Evolutionary conservation across 2,113 vertebrate genomes (phyloP), one percentile per base, ranked within the genome.

Genomic region (Cyprinodon variegatus): DNA sequence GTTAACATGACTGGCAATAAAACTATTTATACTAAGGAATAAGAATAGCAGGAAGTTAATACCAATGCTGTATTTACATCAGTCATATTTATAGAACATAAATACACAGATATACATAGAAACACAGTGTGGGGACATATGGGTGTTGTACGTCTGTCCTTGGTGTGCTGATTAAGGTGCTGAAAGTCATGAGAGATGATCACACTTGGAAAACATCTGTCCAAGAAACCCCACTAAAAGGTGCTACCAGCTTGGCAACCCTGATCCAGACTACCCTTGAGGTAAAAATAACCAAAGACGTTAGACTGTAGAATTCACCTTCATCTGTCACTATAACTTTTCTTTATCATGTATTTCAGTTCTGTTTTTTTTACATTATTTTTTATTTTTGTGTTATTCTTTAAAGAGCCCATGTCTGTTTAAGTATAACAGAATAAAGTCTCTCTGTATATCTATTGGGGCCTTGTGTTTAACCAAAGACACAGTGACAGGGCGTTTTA

Each of bases 221-320:
- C 80, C 78, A 68, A 7, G 36, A 78, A 61, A 61, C 78, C 61
- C 65, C 41, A 14, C 41, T 68, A 76, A 76, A 78, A 78, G 86
- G 62, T 77, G 74, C 76, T 29, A 66, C 76, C 59, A 73, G 72
- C 40, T 68, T 41, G 63, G 79, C 46, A 79, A 17, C 72, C 65
- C 81, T 22, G 9, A 59, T 81, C 86, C 84, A 78, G 69, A 76
- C 86, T 77, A 76, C 65, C 74, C 81, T 59, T 0, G 43, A 85
- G 83, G 81, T 91, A 92, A 93, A 93, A 93, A 92, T 92, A 91
- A 91, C 88, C 20, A 72, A 68, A 83, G 83, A 91, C 87, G 92
- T 90, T 90, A 83, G 83, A 90, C 82, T 89, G 86, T 90, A 74
- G 79, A 74, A 62, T 64, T 65, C 59, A 15, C 53, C 67, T 7